phyloP scores from a whole-genome alignment of 92 coral and sea anemone genomes.

The Bergia puertoricense region DNA sequence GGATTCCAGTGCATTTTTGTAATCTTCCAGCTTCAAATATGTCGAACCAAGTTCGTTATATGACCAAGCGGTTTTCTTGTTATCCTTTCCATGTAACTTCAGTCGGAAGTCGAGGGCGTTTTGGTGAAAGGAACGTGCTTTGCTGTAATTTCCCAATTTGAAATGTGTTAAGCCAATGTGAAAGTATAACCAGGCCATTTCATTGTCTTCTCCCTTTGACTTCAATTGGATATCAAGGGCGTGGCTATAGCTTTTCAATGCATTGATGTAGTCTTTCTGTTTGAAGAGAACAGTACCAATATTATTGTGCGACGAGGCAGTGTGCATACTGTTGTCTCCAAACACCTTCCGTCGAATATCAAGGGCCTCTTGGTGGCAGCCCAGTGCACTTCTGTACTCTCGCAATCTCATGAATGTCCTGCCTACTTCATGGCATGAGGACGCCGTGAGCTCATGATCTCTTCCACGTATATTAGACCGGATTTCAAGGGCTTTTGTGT shows the following conservation, averaged over 20 bases:
- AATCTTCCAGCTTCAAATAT: constrained; percentile 7
- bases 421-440: constrained; percentile 31
- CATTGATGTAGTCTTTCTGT: background rate
- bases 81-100: background rate
- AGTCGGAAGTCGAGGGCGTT: background rate
- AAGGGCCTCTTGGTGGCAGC: background rate
- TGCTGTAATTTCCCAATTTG: background rate
- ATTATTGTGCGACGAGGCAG: background rate
- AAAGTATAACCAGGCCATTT: background rate
- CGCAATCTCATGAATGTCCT: background rate
- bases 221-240: background rate
- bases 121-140: background rate
- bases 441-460: constrained; percentile 18
- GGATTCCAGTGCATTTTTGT: background rate
- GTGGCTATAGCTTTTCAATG: background rate
- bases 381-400: constrained; percentile 18
- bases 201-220: background rate
- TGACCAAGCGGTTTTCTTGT: constrained; percentile 15
- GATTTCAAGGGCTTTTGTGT: constrained; percentile 27
- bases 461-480: constrained; percentile 11
- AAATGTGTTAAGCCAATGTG: background rate
- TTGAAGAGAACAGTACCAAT: background rate
- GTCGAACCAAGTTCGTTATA: constrained; percentile 34
- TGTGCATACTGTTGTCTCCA: background rate
- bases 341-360: background rate